These are phyloP conservation scores for Xestia sexstrigata DNA, from an alignment of 2,888 invertebrate species.

Conservation along the genomic window DNA sequence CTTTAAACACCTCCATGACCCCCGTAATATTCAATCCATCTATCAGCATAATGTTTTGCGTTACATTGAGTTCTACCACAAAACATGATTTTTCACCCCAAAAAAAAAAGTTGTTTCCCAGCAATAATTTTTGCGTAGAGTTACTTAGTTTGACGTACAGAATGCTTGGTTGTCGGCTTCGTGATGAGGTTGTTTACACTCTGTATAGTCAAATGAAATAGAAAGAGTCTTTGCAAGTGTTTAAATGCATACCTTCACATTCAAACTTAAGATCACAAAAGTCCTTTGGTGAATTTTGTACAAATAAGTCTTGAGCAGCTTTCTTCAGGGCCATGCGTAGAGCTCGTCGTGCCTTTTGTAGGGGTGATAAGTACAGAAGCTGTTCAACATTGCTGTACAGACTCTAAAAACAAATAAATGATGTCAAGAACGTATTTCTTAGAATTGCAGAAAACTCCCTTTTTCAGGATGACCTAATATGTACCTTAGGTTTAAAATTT, in stretches of 20 bases:
- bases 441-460: neutral
- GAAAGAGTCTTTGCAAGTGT: neutral
- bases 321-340: slow-evolving; percentile 83
- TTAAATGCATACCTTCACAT: slow-evolving; percentile 71
- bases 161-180: no score
- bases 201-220: neutral
- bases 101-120: no score
- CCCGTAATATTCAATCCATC: no score
- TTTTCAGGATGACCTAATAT: neutral
- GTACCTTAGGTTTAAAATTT: slow-evolving; percentile 83
- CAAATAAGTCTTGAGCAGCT: slow-evolving; percentile 83
- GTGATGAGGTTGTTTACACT: no score
- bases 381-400: slow-evolving; percentile 77
- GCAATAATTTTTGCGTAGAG: no score
- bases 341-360: slow-evolving; percentile 87
- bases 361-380: slow-evolving; percentile 79
- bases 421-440: neutral
- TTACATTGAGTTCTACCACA: no score
- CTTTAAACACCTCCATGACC: no score
- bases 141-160: no score
- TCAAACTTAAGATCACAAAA: slow-evolving; percentile 75
- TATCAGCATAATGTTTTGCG: no score
- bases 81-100: no score
- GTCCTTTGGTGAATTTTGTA: slow-evolving; percentile 78
- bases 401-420: slow-evolving; percentile 69